Evolutionary conservation across 2,113 vertebrate species (phyloP).

Genomic region (Plestiodon gilberti): DNA sequence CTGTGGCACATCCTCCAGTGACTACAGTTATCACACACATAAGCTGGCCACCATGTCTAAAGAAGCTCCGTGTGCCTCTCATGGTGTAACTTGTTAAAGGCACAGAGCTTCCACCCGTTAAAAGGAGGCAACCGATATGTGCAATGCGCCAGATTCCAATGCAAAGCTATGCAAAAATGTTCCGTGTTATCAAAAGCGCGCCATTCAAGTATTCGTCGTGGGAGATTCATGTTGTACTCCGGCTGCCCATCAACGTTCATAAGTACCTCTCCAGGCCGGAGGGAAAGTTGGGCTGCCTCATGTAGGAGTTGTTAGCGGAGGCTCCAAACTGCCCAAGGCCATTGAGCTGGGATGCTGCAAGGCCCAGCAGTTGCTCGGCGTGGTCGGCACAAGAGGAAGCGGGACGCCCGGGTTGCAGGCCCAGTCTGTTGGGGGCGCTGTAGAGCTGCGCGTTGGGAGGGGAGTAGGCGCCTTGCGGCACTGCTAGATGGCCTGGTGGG

Average conservation of each 20-base stretch:
- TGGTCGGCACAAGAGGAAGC: constrained; percentile 81
- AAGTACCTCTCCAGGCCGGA: constrained; percentile 90
- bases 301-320: constrained; percentile 81
- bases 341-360: constrained; percentile 76
- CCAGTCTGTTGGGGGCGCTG: constrained; percentile 79
- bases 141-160: not conserved
- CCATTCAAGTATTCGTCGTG: not conserved
- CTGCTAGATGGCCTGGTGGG: constrained; percentile 75
- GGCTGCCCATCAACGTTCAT: constrained; percentile 63
- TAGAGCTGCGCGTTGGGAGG: constrained; percentile 85
- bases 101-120: not conserved
- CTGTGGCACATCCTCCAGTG: not conserved
- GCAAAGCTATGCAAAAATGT: not conserved
- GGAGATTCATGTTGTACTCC: not conserved
- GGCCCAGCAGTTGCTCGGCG: constrained; percentile 86
- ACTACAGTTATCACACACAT: not conserved
- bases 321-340: constrained; percentile 66
- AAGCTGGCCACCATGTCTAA: not conserved
- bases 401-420: constrained; percentile 70
- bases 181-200: not conserved
- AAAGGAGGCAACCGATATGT: not conserved
- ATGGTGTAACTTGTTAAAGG: not conserved
- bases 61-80: not conserved
- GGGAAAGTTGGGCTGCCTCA: constrained; percentile 86
- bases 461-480: constrained; percentile 80